Percentiles rank a stretch among this genome's conserved stretches.
These are phyloP conservation scores for Carcina quercana DNA, from an alignment of 2,888 invertebrate species.

Conservation along the genomic window DNA sequence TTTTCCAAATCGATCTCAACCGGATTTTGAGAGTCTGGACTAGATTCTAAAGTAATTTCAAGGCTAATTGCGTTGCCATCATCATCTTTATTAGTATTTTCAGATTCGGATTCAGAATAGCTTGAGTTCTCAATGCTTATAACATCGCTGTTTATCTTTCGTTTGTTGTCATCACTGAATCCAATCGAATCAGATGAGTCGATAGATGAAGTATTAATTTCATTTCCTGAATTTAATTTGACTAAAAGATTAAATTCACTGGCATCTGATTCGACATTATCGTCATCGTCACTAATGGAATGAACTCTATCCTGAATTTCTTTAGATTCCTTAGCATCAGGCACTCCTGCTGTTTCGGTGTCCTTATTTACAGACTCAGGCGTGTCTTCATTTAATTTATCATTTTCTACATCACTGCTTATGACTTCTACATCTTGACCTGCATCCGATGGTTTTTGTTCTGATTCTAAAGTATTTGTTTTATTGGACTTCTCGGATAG, in stretches of 20 bases:
- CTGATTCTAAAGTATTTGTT: slow-evolving; percentile 14
- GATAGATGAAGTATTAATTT: slow-evolving; percentile 32
- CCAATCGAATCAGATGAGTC: slow-evolving; percentile 49
- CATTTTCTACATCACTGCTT: background rate
- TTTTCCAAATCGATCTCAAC: background rate
- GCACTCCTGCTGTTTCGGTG: too few species aligned
- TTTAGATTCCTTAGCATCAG: slow-evolving; percentile 1
- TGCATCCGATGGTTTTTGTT: background rate
- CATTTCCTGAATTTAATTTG: slow-evolving; percentile 47
- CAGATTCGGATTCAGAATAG: slow-evolving; percentile 49
- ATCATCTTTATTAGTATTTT: slow-evolving; percentile 11
- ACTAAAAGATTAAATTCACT: slow-evolving; percentile 56
- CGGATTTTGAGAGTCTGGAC: background rate
- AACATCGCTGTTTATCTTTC: slow-evolving; percentile 29
- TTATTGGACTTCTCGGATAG: slow-evolving; percentile 46
- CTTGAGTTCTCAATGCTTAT: slow-evolving; percentile 66
- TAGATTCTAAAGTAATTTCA: background rate
- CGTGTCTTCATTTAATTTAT: background rate
- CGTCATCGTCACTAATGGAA: slow-evolving; percentile 33
- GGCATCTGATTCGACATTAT: slow-evolving; percentile 43
- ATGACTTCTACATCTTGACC: slow-evolving; percentile 2
- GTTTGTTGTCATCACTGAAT: slow-evolving; percentile 33
- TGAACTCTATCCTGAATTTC: slow-evolving; percentile 21
- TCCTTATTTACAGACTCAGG: slow-evolving; percentile 1
- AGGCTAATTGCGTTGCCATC: slow-evolving; percentile 5